Evolutionary conservation across 2,888 invertebrate genomes (phyloP), one percentile per base, ranked within the genome.

Genomic region (Thecophora atra): DNA sequence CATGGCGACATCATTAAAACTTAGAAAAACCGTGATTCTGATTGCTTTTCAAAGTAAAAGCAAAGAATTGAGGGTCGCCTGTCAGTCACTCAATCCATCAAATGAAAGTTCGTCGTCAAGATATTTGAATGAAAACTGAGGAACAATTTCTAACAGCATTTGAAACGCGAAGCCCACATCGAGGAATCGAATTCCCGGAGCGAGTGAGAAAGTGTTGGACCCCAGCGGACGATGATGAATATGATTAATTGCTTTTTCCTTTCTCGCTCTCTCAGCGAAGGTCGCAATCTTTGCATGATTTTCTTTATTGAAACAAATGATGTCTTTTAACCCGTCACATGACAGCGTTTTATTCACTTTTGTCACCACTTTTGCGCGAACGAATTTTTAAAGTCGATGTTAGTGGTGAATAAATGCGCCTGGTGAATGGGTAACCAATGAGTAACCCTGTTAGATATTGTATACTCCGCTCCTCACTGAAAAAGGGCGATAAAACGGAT

Each of bases 291-390:
- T n/a, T 69, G 13, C 58, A 58, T 24, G 26, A 15, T 21, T 54
- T 13, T 30, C 19, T 69, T 60, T 44, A 69, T 69, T 69, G 26
- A 69, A 60, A 69, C 69, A 69, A 69, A 69, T 58, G 69, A 69
- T 47, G 58, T 44, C 47, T 17, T 47, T 47, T 8, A 30, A 37
- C 37, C 37, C 37, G 37, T 37, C 37, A 11, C 37, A 6, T 2
- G 37, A 2, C 37, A 37, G 37, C 37, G 11, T n/a, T 63, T 44
- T 13, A 8, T 47, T 26, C 44, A 24, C 26, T 17, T 64, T 63
- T 63, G 11, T 44, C 17, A 21, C 21, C 19, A 17, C 21, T 24
- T 15, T 44, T 26, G n/a, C 19, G 21, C 44, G 47, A 17, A 21
- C 47, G 47, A 17, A 21, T 67, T n/a, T n/a, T 42, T 19, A 67